Base-by-base conservation (phyloP, 1,140 invertebrate genomes). In the Holcopasites calliopsidis region DNA sequence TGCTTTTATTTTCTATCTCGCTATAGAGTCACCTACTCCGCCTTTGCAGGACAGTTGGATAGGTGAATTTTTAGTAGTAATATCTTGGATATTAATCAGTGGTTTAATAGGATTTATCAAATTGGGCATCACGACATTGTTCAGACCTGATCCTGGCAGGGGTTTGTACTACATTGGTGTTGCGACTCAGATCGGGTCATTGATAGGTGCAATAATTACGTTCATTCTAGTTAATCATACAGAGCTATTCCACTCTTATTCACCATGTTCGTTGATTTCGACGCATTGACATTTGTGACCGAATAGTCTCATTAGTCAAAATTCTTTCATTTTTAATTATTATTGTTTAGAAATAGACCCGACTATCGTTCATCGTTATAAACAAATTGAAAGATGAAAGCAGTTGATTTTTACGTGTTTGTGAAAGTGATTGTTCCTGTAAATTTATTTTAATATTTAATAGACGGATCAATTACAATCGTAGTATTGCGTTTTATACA, bases 41-140 rank as follows among this genome's bases (percentile, higher is more conserved):
- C 95, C 95, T 8, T 90, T 97, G 0, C 90, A 94, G 33, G 87
- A 92, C 64, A 88, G 92, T 1, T 86, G 89, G 49, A 64, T 86
- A 3, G 97, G 97, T 33, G 89, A 92, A 69, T 85, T 93, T 11
- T 80, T 98, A 26, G 93, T 97, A 76, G 96, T 92, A 1, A 3
- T 94, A 3, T 86, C 93, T 1, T 97, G 96, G 96, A 93, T 97
- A 50, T 23, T 93, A 40, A 92, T 95, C 35, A 92, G 93, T 28
- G 95, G 94, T 18, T 80, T 95, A 1, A 93, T 97, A 72, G 96
- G 96, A 50, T 98, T 97, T 89, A 93, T 95, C 0, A 97, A 97
- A 91, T 94, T 97, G 83, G 94, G 94, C 77, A 96, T 97, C 54
- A 96, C 96, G 23, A 94, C 94, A 1, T 89, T 96, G 42, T 94